These are phyloP conservation scores for Sialis lutaria DNA, from an alignment of 2,888 invertebrate species.

Conservation along the genomic window DNA sequence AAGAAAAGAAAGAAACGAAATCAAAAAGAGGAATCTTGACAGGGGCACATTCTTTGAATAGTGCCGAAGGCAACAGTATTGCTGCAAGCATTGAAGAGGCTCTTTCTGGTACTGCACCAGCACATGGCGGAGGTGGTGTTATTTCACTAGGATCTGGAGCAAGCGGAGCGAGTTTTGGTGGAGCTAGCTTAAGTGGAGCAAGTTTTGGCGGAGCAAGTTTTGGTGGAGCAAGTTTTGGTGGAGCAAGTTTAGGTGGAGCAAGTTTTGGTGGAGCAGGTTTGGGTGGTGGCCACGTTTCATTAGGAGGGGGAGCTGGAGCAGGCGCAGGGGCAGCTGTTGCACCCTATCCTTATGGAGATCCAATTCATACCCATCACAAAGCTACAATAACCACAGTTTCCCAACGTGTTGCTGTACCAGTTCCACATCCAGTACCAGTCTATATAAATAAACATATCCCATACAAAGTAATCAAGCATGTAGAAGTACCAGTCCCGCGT, in stretches of 20 bases:
- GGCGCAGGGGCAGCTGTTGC: not conserved
- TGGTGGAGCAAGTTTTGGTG: not conserved
- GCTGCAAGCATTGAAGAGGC: too few relatives aligned
- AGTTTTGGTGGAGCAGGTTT: not conserved
- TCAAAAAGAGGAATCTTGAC: too few relatives aligned
- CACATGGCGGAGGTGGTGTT: too few relatives aligned
- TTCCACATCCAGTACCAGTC: conserved; percentile 18
- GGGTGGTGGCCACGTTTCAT: not conserved
- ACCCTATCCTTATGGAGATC: not conserved
- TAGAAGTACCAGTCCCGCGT: conserved; percentile 28
- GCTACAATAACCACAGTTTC: conserved; percentile 22
- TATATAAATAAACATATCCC: too few relatives aligned
- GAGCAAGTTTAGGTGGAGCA: not conserved
- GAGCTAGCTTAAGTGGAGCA: too few relatives aligned
- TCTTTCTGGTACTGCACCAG: too few relatives aligned
- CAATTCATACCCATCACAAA: conserved; percentile 17
- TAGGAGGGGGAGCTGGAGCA: not conserved
- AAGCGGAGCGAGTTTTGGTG: too few relatives aligned
- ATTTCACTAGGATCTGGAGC: too few relatives aligned
- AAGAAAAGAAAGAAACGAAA: too few relatives aligned
- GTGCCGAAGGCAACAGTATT: too few relatives aligned
- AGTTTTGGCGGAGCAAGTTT: too few relatives aligned
- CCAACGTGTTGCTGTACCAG: conserved; percentile 25
- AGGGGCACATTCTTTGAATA: too few relatives aligned
- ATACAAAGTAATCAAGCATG: conserved; percentile 14